A percentile compares a stretch with the other conserved stretches of the same genome.
Evolutionary conservation across 2,888 invertebrate species (phyloP).

Genomic region (Erebia palarica): DNA sequence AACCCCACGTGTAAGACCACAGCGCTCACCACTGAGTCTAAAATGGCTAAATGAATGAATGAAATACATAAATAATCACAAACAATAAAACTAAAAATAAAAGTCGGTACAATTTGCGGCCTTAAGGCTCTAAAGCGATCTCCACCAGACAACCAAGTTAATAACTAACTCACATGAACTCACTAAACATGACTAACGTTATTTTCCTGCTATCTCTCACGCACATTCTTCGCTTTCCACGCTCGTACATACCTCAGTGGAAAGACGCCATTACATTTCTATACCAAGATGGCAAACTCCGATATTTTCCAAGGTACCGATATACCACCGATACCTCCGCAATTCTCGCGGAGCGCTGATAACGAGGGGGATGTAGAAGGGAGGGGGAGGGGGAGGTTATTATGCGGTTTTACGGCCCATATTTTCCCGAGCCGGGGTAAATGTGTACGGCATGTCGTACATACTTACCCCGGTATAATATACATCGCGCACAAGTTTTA

Average conservation of each 20-base stretch:
- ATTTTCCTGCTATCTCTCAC: too few relatives aligned
- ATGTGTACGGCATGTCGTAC: not conserved
- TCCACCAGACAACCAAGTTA: too few relatives aligned
- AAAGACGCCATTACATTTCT: not conserved
- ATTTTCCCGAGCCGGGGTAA: constrained; percentile 3
- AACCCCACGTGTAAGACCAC: too few relatives aligned
- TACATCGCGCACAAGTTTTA: not conserved
- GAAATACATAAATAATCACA: too few relatives aligned
- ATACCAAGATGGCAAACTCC: constrained; percentile 25
- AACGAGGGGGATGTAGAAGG: constrained; percentile 16
- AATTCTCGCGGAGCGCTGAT: constrained; percentile 30
- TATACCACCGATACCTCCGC: constrained; percentile 24
- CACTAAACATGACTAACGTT: too few relatives aligned
- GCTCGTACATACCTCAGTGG: not conserved
- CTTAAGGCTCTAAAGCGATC: too few relatives aligned
- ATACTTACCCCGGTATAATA: not conserved
- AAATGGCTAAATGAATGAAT: too few relatives aligned
- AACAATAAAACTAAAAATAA: too few relatives aligned
- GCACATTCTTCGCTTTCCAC: too few relatives aligned
- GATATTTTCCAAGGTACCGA: constrained; percentile 29
- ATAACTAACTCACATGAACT: too few relatives aligned
- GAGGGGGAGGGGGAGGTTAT: constrained; percentile 13
- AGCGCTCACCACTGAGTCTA: too few relatives aligned
- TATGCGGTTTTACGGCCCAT: constrained; percentile 30
- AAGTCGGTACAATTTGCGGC: too few relatives aligned